Evolutionary conservation across 2,113 vertebrate genomes (phyloP).

Genomic region (human): GRCh38 chr17:77949001-77949500

Average conservation of each 20-base stretch:
- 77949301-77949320: not conserved
- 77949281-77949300: not conserved
- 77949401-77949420: not conserved
- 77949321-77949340: not conserved
- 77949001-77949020: not conserved
- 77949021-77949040: not conserved
- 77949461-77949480: not conserved
- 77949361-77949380: not conserved
- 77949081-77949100: not conserved
- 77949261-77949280: not conserved
- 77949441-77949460: no score
- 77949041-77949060: not conserved
- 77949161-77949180: no score
- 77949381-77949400: not conserved
- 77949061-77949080: not conserved
- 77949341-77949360: not conserved
- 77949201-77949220: not conserved
- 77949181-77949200: not conserved
- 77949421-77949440: not conserved
- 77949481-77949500: not conserved
- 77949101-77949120: accelerated
- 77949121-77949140: not conserved
- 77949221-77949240: not conserved
- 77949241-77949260: not conserved
- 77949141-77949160: not conserved